These are phyloP conservation scores for Charadrius vociferus DNA, from an alignment of 2,113 vertebrate species.

Conservation along the genomic window DNA sequence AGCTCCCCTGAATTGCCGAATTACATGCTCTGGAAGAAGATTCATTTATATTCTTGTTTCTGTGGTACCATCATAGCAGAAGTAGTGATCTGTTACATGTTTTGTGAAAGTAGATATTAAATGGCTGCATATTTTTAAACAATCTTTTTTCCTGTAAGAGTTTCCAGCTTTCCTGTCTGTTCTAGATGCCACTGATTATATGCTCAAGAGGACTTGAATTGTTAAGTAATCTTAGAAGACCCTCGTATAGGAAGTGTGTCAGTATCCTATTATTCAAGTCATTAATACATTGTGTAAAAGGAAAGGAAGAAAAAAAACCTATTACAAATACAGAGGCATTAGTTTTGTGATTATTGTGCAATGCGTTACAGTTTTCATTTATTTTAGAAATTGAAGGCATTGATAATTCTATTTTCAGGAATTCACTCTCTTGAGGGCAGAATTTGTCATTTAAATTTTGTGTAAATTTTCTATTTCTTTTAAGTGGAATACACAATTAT, in stretches of 20 bases:
- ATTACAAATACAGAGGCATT: not conserved
- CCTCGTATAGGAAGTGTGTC: not conserved
- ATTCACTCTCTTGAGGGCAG: not conserved
- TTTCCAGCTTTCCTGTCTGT: not conserved
- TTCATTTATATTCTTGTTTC: not conserved
- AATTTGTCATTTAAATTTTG: not conserved
- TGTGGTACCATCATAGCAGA: not conserved
- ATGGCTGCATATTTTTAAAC: not conserved
- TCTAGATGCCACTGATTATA: not conserved
- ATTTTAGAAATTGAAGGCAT: not conserved
- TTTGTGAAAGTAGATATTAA: not conserved
- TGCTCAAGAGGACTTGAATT: not conserved
- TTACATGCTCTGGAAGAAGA: not conserved
- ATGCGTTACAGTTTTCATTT: not conserved
- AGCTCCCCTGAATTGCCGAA: not conserved
- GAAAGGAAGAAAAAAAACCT: not conserved
- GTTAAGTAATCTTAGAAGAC: not conserved
- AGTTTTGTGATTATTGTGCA: not conserved
- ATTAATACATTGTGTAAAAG: not conserved
- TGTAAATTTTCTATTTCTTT: not conserved
- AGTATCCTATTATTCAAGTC: not conserved
- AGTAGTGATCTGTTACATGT: not conserved
- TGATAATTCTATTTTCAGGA: not conserved
- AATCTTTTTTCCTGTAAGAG: not conserved
- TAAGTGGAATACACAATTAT: not conserved